Base-by-base conservation (phyloP, 2,113 vertebrate species). In the Muntiacus reevesi region DNA sequence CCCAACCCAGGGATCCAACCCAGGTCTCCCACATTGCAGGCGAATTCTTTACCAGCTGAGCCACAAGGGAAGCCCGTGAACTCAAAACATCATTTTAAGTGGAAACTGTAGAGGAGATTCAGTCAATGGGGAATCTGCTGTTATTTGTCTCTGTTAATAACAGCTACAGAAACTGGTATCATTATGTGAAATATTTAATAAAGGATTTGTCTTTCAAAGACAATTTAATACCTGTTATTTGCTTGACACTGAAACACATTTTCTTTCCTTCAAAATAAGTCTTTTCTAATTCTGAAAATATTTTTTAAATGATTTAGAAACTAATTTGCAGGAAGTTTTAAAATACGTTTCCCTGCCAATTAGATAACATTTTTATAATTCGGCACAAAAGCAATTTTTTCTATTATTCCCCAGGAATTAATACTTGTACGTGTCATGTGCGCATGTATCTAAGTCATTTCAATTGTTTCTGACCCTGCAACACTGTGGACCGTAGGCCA, bases 41-140 rank as follows among this genome's bases (percentile, higher is more conserved):
- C 0, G 2, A 21, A 74, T 74, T 74, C 19, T 74, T 74, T 74
- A 74, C 67, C n/a, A 74, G 67, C n/a, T 74, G 67, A 74, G 36
- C 67, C 36, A 40, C 36, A 74, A 40, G 36, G 36, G 36, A 74
- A 74, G 67, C 10, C 36, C 13, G 36, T 57, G 45, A 84, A 86
- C 90, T 87, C 81, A 57, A 95, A 97, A 87, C 19, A 19, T 67
- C 36, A 50, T 87, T 96, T 85, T 93, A 71, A 88, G 86, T 25
- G 28, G 59, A 85, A 97, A 59, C n/a, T 33, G n/a, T 17, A 55
- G 17, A 79, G 47, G 59, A 84, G 67, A 40, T 5, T 50, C 12
- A 89, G 3, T 59, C 54, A 83, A 3, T 45, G 7, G 25, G 60
- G 36, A 79, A 87, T 78, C 14, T 62, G 6, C 33, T 71, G 25